Evolutionary conservation across 2,797 vertebrate genomes (phyloP).

Genomic region (Fringilla coelebs): DNA sequence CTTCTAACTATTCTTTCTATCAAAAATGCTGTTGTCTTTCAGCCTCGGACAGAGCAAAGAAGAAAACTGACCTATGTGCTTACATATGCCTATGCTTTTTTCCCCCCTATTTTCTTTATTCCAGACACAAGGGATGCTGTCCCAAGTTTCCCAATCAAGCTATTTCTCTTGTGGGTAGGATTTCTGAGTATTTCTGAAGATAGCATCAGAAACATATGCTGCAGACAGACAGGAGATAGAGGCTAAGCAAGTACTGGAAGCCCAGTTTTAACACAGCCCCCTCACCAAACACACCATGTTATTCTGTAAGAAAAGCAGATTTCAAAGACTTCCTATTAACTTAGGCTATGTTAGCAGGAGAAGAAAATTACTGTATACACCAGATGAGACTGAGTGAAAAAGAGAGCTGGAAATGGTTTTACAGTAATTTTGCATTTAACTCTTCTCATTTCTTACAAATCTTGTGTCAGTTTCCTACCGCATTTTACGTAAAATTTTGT

Average conservation of each 20-base stretch:
- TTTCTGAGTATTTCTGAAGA: not conserved
- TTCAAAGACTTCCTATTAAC: not conserved
- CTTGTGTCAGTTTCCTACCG: not conserved
- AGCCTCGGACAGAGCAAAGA: not conserved
- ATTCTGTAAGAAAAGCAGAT: not conserved
- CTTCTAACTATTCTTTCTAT: not conserved
- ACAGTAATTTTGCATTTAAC: not conserved
- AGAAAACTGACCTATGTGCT: not conserved
- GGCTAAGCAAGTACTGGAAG: not conserved
- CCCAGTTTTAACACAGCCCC: not conserved
- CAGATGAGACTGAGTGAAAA: not conserved
- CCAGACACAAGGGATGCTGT: not conserved
- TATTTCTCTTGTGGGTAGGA: not conserved
- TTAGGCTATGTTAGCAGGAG: not conserved
- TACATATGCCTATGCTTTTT: not conserved
- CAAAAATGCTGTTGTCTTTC: not conserved
- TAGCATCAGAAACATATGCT: not conserved
- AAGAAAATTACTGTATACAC: not conserved
- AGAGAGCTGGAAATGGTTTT: not conserved
- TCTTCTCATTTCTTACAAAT: not conserved
- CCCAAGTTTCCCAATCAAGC: not conserved
- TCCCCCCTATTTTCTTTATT: not conserved
- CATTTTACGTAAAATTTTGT: not conserved
- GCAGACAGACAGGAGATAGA: not conserved
- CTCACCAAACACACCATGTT: not conserved